phyloP scores from a whole-genome alignment of 2,113 vertebrate genomes.

The Cheilinus undulatus region DNA sequence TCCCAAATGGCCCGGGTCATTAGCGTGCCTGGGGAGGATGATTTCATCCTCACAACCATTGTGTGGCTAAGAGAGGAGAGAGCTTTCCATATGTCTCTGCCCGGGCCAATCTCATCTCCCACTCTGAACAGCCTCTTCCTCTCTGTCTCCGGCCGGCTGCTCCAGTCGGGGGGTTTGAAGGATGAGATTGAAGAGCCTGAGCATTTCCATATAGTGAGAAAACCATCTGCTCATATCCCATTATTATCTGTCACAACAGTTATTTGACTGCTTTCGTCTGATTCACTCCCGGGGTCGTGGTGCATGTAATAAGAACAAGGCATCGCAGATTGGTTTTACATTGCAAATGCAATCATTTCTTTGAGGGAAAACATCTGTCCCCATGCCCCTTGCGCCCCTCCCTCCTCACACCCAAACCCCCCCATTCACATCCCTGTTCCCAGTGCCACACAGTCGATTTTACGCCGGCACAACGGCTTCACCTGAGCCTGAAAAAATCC shows the following conservation, averaged over 20 bases:
- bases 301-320: conserved; percentile 76
- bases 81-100: conserved; percentile 40
- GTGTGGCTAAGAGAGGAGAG: conserved; percentile 20
- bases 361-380: conserved; percentile 74
- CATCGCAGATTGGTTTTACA: conserved; percentile 79
- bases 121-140: conserved; percentile 35
- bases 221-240: conserved; percentile 69
- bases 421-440: no score
- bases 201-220: conserved; percentile 60
- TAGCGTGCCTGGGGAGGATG: conserved; percentile 16
- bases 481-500: conserved; percentile 17
- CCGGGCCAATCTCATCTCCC: conserved; percentile 52
- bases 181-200: conserved; percentile 39
- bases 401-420: no score
- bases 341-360: conserved; percentile 83
- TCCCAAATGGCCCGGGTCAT: conserved; percentile 16
- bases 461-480: conserved; percentile 41
- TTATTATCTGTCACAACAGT: conserved; percentile 78
- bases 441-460: conserved; percentile 36
- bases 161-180: conserved; percentile 21
- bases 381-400: not conserved
- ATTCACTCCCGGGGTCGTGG: conserved; percentile 66
- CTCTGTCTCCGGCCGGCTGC: conserved; percentile 38
- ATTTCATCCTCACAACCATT: conserved; percentile 30
- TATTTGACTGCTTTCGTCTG: conserved; percentile 74